Evolutionary conservation across 2,888 invertebrate species (phyloP).

Genomic region (Synanthedon myopaeformis): DNA sequence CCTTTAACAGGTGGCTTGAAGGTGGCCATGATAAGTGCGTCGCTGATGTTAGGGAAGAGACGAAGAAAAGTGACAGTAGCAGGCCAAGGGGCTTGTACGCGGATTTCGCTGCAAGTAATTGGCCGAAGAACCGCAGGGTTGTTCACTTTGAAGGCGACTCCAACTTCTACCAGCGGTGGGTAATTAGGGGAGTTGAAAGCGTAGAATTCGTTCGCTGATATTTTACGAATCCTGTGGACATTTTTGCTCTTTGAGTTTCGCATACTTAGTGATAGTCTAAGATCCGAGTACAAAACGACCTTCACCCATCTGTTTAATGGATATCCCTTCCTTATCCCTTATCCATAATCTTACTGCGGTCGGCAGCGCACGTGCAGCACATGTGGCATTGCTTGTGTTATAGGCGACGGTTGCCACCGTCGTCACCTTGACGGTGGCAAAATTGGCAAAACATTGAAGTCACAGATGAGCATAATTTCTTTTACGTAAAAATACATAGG

Average conservation of each 20-base stretch:
- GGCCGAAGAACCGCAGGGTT: not conserved
- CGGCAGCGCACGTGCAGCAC: too few relatives aligned
- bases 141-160: conserved; percentile 74
- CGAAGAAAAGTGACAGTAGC: conserved; percentile 83
- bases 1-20: not conserved
- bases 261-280: too few relatives aligned
- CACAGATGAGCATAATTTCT: too few relatives aligned
- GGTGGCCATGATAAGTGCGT: conserved; percentile 29
- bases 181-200: conserved; percentile 86
- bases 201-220: conserved; percentile 71
- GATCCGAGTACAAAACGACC: too few relatives aligned
- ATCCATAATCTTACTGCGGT: too few relatives aligned
- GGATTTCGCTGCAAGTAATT: conserved; percentile 6
- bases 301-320: too few relatives aligned
- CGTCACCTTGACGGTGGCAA: too few relatives aligned
- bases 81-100: conserved; percentile 75
- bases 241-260: not conserved
- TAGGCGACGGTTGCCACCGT: too few relatives aligned
- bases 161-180: conserved; percentile 78
- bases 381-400: too few relatives aligned
- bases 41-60: conserved; percentile 86
- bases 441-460: too few relatives aligned
- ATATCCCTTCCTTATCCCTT: too few relatives aligned
- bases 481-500: too few relatives aligned
- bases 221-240: conserved; percentile 72